phyloP scores from a whole-genome alignment of 2,797 vertebrate genomes.

The Apodemus agrarius region DNA sequence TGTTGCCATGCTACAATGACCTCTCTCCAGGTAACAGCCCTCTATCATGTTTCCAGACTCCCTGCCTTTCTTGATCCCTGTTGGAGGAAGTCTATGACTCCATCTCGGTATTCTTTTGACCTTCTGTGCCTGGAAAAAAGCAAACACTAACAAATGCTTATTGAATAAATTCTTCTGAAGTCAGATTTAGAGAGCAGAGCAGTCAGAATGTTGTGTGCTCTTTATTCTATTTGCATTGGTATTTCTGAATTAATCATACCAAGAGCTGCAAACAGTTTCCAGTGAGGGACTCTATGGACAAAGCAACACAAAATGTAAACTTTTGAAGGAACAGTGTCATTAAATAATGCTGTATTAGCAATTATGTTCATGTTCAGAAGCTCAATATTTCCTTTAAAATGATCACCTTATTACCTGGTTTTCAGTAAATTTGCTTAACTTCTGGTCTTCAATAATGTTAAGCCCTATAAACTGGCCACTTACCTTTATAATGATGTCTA shows the following conservation, averaged over 20 bases:
- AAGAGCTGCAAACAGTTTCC: slow-evolving; percentile 5
- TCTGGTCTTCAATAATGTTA: neutral
- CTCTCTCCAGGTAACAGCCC: neutral
- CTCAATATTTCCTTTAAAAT: neutral
- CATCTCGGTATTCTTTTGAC: neutral
- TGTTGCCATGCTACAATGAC: neutral
- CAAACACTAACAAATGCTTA: slow-evolving; percentile 41
- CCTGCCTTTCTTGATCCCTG: neutral
- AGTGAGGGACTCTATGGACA: neutral
- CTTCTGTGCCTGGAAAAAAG: neutral
- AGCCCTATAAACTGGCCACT: neutral
- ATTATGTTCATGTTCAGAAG: neutral
- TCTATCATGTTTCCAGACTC: neutral
- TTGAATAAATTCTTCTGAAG: slow-evolving; percentile 42
- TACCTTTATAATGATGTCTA: neutral
- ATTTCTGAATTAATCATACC: slow-evolving; percentile 14
- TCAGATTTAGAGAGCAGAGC: neutral
- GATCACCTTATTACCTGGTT: neutral
- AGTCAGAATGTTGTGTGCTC: neutral
- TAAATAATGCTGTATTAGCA: neutral
- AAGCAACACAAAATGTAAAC: slow-evolving; percentile 1
- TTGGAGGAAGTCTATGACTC: neutral
- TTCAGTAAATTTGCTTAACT: slow-evolving; percentile 19
- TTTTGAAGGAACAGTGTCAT: neutral
- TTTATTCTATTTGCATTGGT: neutral